phyloP scores from a whole-genome alignment of 2,888 invertebrate species.

The Meloe dianella region DNA sequence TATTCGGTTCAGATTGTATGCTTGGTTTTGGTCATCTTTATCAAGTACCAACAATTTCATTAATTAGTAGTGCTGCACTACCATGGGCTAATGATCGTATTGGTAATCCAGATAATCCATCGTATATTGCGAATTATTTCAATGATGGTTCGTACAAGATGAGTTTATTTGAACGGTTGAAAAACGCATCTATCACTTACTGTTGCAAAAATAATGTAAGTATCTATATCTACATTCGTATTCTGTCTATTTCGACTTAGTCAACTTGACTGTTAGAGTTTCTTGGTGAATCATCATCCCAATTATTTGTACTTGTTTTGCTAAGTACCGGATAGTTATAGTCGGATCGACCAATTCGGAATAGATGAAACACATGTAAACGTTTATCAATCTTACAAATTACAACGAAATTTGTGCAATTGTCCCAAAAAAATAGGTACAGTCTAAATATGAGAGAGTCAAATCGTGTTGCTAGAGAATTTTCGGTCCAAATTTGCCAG shows the following conservation, averaged over 20 bases:
- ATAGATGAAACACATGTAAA: too few species aligned
- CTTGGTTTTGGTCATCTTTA: conserved; percentile 65
- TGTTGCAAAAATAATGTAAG: conserved; percentile 22
- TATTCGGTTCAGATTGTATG: conserved; percentile 67
- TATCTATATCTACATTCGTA: too few species aligned
- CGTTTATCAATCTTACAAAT: too few species aligned
- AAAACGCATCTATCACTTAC: conserved; percentile 15
- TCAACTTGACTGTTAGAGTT: too few species aligned
- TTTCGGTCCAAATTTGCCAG: conserved; percentile 62
- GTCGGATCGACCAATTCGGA: too few species aligned
- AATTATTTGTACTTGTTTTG: background rate
- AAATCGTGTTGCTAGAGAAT: conserved; percentile 60
- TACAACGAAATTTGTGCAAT: conserved; percentile 21
- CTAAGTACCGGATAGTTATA: too few species aligned
- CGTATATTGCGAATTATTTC: conserved; percentile 64
- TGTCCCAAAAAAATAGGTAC: conserved; percentile 22
- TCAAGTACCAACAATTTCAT: conserved; percentile 63
- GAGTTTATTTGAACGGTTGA: conserved; percentile 52
- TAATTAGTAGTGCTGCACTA: conserved; percentile 64
- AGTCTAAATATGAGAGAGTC: conserved; percentile 25
- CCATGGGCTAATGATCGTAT: conserved; percentile 65
- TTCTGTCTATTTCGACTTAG: too few species aligned
- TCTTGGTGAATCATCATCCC: too few species aligned
- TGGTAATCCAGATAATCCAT: conserved; percentile 65
- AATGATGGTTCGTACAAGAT: conserved; percentile 62